These are phyloP conservation scores for Phalacrocorax aristotelis DNA, from an alignment of 2,113 vertebrate species.

Conservation along the genomic window DNA sequence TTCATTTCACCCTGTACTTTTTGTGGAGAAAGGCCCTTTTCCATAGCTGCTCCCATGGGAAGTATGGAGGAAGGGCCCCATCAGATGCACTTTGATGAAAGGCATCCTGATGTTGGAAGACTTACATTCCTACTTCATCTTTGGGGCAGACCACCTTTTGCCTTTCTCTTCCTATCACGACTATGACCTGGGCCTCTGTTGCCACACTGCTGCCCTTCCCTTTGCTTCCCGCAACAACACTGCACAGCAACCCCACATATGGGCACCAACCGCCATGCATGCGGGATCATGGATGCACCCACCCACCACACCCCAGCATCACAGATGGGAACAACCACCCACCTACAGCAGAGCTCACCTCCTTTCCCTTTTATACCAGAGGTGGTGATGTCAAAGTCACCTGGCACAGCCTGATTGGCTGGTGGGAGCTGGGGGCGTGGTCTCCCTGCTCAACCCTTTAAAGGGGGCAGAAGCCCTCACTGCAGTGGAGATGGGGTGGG, in stretches of 20 bases:
- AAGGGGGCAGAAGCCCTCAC: neutral
- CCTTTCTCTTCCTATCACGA: neutral
- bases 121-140: neutral
- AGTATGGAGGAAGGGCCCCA: neutral
- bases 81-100: neutral
- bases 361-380: neutral
- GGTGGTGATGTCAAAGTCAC: neutral
- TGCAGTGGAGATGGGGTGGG: fast-evolving
- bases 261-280: neutral
- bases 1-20: neutral
- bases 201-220: fast-evolving
- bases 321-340: fast-evolving
- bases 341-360: fast-evolving
- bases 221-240: neutral
- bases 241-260: fast-evolving
- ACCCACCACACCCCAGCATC: neutral
- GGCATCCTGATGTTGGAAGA: neutral
- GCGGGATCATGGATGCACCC: too few species aligned
- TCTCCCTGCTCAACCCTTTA: neutral
- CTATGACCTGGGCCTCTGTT: neutral
- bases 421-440: neutral
- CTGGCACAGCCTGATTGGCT: neutral
- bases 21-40: neutral
- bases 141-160: neutral
- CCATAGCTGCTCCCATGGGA: neutral